Evolutionary conservation across 2,113 vertebrate species (phyloP).

Genomic region (Rhynchopsitta pachyrhyncha): DNA sequence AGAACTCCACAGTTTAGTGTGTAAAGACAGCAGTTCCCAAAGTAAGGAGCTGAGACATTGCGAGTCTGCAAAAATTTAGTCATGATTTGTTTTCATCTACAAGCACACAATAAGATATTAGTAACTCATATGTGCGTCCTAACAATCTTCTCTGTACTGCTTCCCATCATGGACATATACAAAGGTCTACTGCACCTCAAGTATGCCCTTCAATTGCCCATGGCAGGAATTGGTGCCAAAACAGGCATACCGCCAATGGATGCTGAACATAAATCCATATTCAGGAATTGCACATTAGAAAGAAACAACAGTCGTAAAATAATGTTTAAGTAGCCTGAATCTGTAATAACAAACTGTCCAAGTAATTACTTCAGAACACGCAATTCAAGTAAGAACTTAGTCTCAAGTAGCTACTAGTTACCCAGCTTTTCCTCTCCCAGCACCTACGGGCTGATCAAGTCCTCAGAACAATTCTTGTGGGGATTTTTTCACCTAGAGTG

Average conservation of each 20-base stretch:
- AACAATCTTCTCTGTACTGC: neutral
- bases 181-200: neutral
- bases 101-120: neutral
- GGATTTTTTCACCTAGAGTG: neutral
- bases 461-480: neutral
- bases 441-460: neutral
- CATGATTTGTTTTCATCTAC: neutral
- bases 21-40: neutral
- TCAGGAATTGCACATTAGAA: neutral
- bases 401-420: neutral
- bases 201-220: neutral
- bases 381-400: neutral
- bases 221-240: neutral
- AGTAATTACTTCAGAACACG: neutral
- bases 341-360: neutral
- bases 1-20: neutral
- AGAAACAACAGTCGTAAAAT: neutral
- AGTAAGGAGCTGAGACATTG: neutral
- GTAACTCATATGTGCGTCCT: accelerated
- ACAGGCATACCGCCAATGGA: neutral
- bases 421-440: neutral
- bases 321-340: neutral
- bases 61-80: neutral
- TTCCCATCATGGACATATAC: neutral
- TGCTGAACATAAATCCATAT: neutral